Evolutionary conservation across 1,140 invertebrate species (phyloP).

Genomic region (Sarcophaga bullata): DNA sequence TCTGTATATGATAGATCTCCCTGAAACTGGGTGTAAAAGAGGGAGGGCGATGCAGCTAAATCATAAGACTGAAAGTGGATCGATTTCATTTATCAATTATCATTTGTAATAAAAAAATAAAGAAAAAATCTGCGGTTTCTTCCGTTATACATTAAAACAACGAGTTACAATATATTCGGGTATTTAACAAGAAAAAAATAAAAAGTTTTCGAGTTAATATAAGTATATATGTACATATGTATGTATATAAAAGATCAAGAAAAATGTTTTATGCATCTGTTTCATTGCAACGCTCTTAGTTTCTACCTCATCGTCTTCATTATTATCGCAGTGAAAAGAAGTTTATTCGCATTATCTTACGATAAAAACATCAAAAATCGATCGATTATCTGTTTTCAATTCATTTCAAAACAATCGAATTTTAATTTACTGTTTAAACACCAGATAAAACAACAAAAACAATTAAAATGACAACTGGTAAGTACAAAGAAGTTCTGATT

Average conservation of each 20-base stretch:
- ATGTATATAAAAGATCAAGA: not conserved
- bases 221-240: no score
- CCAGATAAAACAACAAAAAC: not conserved
- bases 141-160: not conserved
- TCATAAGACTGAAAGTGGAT: not conserved
- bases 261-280: not conserved
- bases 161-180: no score
- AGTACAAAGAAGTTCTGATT: not conserved
- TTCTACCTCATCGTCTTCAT: not conserved
- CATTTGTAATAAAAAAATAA: not conserved
- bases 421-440: not conserved
- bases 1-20: no score
- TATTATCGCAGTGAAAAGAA: not conserved
- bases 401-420: not conserved
- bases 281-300: not conserved
- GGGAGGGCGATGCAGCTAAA: not conserved
- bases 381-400: not conserved
- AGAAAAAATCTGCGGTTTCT: not conserved
- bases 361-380: no score
- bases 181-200: no score
- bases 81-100: not conserved
- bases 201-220: no score
- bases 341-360: not conserved
- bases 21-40: not conserved
- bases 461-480: not conserved